phyloP scores from a whole-genome alignment of 1,140 invertebrate species.

The Seison nebaliae region DNA sequence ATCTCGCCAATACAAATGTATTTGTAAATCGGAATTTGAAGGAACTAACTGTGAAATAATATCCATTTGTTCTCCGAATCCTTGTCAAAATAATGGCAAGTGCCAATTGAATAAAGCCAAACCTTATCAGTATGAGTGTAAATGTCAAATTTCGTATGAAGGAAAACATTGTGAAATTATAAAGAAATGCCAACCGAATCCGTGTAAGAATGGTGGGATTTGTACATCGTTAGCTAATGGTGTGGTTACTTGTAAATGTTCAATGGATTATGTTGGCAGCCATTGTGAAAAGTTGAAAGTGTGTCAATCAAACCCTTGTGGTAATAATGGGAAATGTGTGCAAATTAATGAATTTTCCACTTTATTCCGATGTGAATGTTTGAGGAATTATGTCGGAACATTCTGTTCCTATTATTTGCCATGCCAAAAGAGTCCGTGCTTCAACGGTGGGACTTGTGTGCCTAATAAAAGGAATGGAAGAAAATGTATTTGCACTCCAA shows the following conservation, averaged over 20 bases:
- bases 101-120: constrained; percentile 29
- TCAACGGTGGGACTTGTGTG: constrained; percentile 63
- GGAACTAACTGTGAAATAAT: constrained; percentile 10
- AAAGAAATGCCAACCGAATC: constrained; percentile 28
- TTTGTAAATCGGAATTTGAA: constrained; percentile 3
- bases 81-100: constrained; percentile 46
- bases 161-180: constrained; percentile 9
- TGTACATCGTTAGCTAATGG: constrained; percentile 4
- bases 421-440: constrained; percentile 40
- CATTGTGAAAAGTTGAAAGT: constrained; percentile 8
- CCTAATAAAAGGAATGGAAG: background rate
- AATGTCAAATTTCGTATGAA: constrained; percentile 7
- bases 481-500: constrained; percentile 44
- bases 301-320: constrained; percentile 6
- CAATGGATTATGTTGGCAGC: constrained; percentile 1
- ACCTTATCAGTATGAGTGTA: constrained; percentile 3
- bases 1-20: constrained; percentile 8
- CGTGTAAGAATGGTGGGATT: constrained; percentile 41
- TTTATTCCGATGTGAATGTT: constrained; percentile 14
- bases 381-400: constrained; percentile 15
- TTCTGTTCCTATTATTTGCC: constrained; percentile 1
- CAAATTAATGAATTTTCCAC: background rate
- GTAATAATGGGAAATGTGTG: constrained; percentile 7
- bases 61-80: constrained; percentile 45
- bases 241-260: constrained; percentile 5